These are phyloP conservation scores for Cryptus viduatorius DNA, from an alignment of 2,888 invertebrate genomes.

Conservation along the genomic window DNA sequence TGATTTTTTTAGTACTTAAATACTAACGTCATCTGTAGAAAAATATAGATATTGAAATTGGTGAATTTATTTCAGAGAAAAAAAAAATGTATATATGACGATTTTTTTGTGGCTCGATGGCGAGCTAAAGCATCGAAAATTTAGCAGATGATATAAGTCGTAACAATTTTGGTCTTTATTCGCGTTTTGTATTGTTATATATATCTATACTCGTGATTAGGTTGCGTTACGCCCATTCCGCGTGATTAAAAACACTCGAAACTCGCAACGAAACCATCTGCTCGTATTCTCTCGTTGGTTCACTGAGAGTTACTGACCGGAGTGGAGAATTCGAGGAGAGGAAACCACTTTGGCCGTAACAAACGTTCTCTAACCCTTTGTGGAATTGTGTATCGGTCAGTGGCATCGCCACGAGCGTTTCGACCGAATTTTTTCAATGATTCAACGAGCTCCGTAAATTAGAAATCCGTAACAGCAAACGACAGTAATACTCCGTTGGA, in stretches of 20 bases:
- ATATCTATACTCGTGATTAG: background rate
- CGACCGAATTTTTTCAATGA: background rate
- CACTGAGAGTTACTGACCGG: background rate
- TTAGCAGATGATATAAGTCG: background rate
- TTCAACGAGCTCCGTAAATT: background rate
- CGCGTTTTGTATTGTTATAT: background rate
- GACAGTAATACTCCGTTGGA: background rate
- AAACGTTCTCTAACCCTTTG: slow-evolving; percentile 3
- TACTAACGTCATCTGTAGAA: no score
- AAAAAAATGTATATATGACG: no score
- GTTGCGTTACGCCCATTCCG: slow-evolving; percentile 60
- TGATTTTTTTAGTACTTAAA: no score
- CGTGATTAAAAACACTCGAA: slow-evolving; percentile 65
- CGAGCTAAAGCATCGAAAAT: background rate
- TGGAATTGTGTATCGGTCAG: background rate
- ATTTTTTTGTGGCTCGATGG: background rate
- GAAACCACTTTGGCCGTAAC: slow-evolving; percentile 14
- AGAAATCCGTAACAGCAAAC: background rate
- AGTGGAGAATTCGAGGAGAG: slow-evolving; percentile 1
- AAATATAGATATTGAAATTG: no score
- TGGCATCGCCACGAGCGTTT: no score
- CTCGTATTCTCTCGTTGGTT: background rate
- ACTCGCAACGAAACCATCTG: background rate
- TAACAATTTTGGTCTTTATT: background rate
- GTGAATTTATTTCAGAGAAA: no score